phyloP scores from a whole-genome alignment of 2,888 invertebrate genomes.

The Macrosiphum euphorbiae region DNA sequence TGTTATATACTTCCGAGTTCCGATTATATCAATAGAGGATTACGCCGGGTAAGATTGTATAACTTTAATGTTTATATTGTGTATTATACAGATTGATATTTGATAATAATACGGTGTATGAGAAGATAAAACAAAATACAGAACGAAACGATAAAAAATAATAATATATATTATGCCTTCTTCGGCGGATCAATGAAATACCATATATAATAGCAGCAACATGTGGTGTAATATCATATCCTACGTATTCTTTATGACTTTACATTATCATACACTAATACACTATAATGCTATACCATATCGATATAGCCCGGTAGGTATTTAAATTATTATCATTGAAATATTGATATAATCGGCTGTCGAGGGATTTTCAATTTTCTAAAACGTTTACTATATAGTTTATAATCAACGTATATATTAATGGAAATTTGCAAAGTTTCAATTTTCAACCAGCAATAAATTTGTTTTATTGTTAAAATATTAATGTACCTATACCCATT shows the following conservation, averaged over 20 bases:
- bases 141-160: constrained; percentile 24
- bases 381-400: not conserved
- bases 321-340: not conserved
- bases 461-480: not conserved
- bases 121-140: not conserved
- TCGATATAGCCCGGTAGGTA: not conserved
- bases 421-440: not conserved
- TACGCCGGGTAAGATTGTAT: not conserved
- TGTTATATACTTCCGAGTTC: not conserved
- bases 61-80: not conserved
- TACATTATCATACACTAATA: not conserved
- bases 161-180: not conserved
- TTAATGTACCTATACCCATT: not conserved
- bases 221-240: not conserved
- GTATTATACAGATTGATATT: not conserved
- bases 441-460: not conserved
- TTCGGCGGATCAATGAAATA: not conserved
- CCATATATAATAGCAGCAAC: not conserved
- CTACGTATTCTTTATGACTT: not conserved
- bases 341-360: not conserved
- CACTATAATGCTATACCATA: not conserved
- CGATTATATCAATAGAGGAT: not conserved
- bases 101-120: not conserved
- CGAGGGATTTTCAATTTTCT: not conserved
- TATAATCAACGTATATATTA: not conserved